These are phyloP conservation scores for Orussus abietinus DNA, from an alignment of 1,140 invertebrate species.

Conservation along the genomic window DNA sequence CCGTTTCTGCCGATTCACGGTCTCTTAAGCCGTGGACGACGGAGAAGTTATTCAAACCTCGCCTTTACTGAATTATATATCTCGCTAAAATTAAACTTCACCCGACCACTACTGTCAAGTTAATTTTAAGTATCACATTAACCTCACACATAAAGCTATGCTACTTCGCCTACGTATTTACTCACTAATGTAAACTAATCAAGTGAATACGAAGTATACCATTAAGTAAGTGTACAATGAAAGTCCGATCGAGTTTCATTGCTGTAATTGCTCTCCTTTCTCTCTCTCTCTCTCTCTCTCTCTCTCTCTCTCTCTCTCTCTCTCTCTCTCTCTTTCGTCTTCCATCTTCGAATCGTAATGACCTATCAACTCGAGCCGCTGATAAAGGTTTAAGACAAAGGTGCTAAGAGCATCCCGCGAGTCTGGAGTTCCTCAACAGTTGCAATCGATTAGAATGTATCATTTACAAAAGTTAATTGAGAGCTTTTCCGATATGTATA, in stretches of 20 bases:
- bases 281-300: neutral
- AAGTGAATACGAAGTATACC: no score
- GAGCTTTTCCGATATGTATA: no score
- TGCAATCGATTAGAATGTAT: no score
- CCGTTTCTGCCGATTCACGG: slow-evolving; percentile 23
- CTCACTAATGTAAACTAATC: no score
- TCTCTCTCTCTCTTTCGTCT: slow-evolving; percentile 1
- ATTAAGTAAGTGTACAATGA: no score
- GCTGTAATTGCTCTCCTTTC: neutral
- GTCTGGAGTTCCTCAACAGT: no score
- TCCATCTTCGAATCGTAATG: slow-evolving; percentile 19
- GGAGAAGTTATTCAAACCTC: slow-evolving; percentile 27
- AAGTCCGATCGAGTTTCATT: no score
- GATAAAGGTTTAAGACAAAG: no score
- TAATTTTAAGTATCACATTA: slow-evolving; percentile 48
- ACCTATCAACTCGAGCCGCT: no score
- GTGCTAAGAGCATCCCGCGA: no score
- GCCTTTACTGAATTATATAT: slow-evolving; percentile 24
- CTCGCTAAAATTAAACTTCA: slow-evolving; percentile 11
- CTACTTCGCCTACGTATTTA: no score
- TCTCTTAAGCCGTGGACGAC: slow-evolving; percentile 12
- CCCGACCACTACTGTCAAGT: slow-evolving; percentile 30
- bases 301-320: slow-evolving; percentile 4
- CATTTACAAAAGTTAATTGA: no score
- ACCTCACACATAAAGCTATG: slow-evolving; percentile 49